phyloP scores from a whole-genome alignment of 1,140 invertebrate genomes.

The Camponotus vicinus region DNA sequence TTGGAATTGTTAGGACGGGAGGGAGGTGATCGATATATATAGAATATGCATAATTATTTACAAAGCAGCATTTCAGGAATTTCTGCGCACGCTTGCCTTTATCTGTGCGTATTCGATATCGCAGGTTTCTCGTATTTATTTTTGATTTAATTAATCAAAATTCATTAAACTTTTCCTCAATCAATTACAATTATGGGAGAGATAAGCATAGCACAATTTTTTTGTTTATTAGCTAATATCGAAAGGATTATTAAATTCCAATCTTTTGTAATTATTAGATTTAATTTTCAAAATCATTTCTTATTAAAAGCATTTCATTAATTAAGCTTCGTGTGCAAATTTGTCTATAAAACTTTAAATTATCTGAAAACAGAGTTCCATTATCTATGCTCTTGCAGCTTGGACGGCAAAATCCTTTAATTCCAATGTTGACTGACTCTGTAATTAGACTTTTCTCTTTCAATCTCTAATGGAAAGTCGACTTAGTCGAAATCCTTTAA shows the following conservation, averaged over 20 bases:
- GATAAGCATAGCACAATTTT: neutral
- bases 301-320: slow-evolving; percentile 35
- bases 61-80: slow-evolving; percentile 16
- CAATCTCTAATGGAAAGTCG: slow-evolving; percentile 38
- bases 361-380: slow-evolving; percentile 39
- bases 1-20: slow-evolving; percentile 65
- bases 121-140: neutral
- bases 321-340: slow-evolving; percentile 29
- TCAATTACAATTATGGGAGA: neutral
- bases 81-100: neutral
- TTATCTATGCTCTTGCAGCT: neutral
- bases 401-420: slow-evolving; percentile 49
- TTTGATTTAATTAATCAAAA: neutral
- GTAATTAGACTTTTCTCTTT: slow-evolving; percentile 48
- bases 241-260: neutral
- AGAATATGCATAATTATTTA: slow-evolving; percentile 64
- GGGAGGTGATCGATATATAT: slow-evolving; percentile 49
- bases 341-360: slow-evolving; percentile 7
- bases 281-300: slow-evolving; percentile 1
- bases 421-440: slow-evolving; percentile 51
- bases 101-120: neutral
- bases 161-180: neutral
- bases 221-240: slow-evolving; percentile 12
- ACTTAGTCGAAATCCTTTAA: slow-evolving; percentile 50
- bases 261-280: neutral